Base-by-base conservation (phyloP, 1,140 invertebrate species). In the Ceratitis capitata region DNA sequence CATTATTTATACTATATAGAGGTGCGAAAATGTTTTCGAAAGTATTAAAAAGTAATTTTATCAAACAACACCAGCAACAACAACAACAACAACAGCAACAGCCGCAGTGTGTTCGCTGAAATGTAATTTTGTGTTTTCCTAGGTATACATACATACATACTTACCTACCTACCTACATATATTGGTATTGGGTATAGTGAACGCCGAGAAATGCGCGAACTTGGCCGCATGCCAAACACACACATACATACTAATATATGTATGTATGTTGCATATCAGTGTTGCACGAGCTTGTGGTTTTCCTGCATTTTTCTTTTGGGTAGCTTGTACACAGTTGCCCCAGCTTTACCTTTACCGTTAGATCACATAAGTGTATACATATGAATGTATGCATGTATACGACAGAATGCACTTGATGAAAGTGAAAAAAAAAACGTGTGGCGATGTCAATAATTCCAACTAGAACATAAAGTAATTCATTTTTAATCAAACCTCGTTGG, bases 21-120 rank as follows among this genome's bases (percentile, higher is more conserved):
- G 61, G 61, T 29, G 61, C 12, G 61, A 69, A 69, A 39, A 69
- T 69, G 32, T 69, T 69, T 69, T 35, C 61, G 29, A 69, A 69
- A 19, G 61, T 29, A 69, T 69, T 69, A 69, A 69, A 69, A 69
- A 35, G 61, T 29, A 69, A 69, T 69, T 69, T 69, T n/a, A n/a
- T n/a, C n/a, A n/a, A n/a, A n/a, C 12, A 19, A 14, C 29, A 26
- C 14, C 23, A 35, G 39, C 61, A 69, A 35, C 61, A 35, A 35
- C n/a, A n/a, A n/a, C n/a, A n/a, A n/a, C n/a, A n/a, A n/a, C 61
- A 12, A 3, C 23, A 29, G 58, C 58, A 32, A 32, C 26, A 29
- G 26, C 29, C 26, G 35, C 14, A 19, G 61, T 35, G 32, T 19
- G 2, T 32, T 61, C 39, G 29, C 19, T 35, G 29, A 35, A 19